A percentile compares a stretch with the other conserved stretches of the same genome.
These are phyloP conservation scores for Drosophila nigromelanica DNA, from an alignment of 1,140 invertebrate genomes.

Conservation along the genomic window DNA sequence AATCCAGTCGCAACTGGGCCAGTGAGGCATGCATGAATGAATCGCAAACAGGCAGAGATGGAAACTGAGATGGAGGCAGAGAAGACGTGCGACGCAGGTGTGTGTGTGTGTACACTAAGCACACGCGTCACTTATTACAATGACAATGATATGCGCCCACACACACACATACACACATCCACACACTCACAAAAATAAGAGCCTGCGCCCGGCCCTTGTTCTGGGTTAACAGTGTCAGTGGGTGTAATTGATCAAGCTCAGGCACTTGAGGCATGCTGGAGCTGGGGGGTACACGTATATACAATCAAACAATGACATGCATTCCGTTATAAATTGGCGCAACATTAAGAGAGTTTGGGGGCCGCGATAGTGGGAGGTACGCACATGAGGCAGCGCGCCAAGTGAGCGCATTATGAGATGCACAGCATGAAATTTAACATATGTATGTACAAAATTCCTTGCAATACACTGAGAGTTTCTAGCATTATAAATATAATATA, in stretches of 20 bases:
- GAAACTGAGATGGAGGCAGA: constrained; percentile 3
- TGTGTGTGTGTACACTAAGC: constrained; percentile 53
- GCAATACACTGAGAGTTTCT: constrained; percentile 18
- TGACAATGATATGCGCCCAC: constrained; percentile 70
- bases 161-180: background rate
- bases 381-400: background rate
- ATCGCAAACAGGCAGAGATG: constrained; percentile 55
- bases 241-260: constrained; percentile 76
- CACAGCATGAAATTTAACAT: constrained; percentile 50
- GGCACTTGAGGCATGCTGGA: constrained; percentile 40
- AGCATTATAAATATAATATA: background rate
- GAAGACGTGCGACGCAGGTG: constrained; percentile 31
- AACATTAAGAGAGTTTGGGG: constrained; percentile 29
- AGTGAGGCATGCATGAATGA: constrained; percentile 73
- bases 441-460: constrained; percentile 28
- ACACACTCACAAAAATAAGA: constrained; percentile 47
- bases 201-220: constrained; percentile 4
- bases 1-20: constrained; percentile 49
- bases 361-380: background rate
- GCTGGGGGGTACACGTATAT: constrained; percentile 23
- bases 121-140: constrained; percentile 79
- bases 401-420: constrained; percentile 47
- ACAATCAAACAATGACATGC: constrained; percentile 74
- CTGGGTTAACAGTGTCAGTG: constrained; percentile 57
- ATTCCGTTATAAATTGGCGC: constrained; percentile 65